Base-by-base conservation (phyloP, 2,888 invertebrate genomes). In the Thysanoteuthis rhombus region DNA sequence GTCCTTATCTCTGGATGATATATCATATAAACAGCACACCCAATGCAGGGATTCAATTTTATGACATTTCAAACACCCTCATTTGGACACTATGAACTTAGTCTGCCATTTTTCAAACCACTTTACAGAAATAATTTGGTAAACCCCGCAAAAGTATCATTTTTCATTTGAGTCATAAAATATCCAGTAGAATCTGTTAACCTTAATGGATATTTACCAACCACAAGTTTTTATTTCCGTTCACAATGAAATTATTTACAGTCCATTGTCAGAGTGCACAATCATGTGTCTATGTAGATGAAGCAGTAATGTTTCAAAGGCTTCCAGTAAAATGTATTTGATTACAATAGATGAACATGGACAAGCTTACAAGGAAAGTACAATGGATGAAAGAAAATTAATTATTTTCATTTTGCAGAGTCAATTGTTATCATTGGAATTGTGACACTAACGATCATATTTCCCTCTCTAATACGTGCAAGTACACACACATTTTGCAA, bases 31-130 rank as follows among this genome's bases (percentile, higher is more conserved):
- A 16, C 75, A 75, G 75, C 75, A 75, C 75, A 75, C 16, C 75
- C 75, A 16, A 75, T 16, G 12, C 0, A n/a, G n/a, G 75, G 75
- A 75, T 75, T 75, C 75, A 92, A 92, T 40, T 92, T 92, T 92
- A 45, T 92, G 92, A 92, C 92, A 92, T 92, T 92, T 92, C 39
- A 32, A 92, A 92, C 40, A 92, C 6, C 92, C 92, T 40, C 40
- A 92, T 45, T 92, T 42, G 25, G 42, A 42, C 45, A 92, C 92
- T 45, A 92, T 92, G 92, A 92, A 92, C 92, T 92, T 92, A 19
- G n/a, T 92, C 45, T 92, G 92, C 92, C 92, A 92, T 92, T 92
- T 92, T 75, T 75, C 75, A 75, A 75, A 75, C 75, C n/a, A 75
- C 75, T 75, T 75, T 75, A 75, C 75, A 75, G 19, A n/a, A 75